Conservation (phyloP, 1,140 invertebrate genomes). For the Drosophila bocki region DNA sequence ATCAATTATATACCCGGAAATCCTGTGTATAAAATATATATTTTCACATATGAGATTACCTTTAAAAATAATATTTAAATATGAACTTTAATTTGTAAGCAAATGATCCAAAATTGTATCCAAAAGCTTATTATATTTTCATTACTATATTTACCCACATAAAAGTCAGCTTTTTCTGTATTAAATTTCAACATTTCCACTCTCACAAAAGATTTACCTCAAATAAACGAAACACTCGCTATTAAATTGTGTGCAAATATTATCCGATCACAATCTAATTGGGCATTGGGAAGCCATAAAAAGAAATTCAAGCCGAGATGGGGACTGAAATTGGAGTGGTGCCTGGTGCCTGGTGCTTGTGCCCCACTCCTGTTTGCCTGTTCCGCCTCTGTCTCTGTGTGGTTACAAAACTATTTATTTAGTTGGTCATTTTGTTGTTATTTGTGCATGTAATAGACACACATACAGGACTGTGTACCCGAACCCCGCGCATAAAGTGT, state of each 20-base stretch:
- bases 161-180: background rate
- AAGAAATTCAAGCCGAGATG: conserved; percentile 4
- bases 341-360: background rate
- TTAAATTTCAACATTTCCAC: background rate
- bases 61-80: background rate
- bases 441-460: conserved; percentile 81
- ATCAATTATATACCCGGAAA: background rate
- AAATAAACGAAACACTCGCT: conserved; percentile 6
- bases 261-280: conserved; percentile 29
- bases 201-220: background rate
- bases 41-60: background rate
- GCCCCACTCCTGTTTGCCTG: conserved; percentile 14
- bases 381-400: conserved; percentile 49
- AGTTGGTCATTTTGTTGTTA: conserved; percentile 81
- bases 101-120: background rate
- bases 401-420: conserved; percentile 82
- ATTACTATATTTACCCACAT: background rate
- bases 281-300: conserved; percentile 34
- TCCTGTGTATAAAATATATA: background rate
- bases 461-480: background rate
- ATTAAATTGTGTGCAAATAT: conserved; percentile 14
- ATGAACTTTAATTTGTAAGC: background rate
- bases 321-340: conserved; percentile 15
- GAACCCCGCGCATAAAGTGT: conserved; percentile 25
- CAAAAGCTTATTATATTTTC: background rate